phyloP scores from a whole-genome alignment of 1,140 invertebrate species.

The Brachionus calyciflorus region DNA sequence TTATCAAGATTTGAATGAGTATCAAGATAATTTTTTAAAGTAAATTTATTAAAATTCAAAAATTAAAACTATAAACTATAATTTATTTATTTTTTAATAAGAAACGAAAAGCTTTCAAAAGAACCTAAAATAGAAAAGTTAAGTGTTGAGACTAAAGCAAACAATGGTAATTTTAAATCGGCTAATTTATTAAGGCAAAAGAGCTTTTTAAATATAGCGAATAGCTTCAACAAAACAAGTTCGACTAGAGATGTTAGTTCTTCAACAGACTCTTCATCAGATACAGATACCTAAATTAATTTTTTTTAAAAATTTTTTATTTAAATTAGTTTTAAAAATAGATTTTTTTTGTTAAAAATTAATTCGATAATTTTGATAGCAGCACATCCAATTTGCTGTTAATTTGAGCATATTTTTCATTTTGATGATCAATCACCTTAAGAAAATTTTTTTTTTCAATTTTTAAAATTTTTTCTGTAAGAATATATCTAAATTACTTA shows the following conservation, averaged over 20 bases:
- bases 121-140: background rate
- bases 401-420: background rate
- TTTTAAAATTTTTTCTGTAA: no score
- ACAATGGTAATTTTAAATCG: background rate
- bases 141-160: background rate
- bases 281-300: slow-evolving; percentile 19
- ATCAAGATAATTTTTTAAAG: no score
- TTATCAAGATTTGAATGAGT: no score
- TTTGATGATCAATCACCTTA: slow-evolving; percentile 3
- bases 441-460: slow-evolving; percentile 8
- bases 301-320: background rate
- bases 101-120: background rate
- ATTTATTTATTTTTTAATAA: no score
- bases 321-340: background rate
- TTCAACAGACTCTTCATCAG: background rate
- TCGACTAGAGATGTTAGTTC: background rate
- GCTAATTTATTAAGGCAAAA: slow-evolving; percentile 4
- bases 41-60: no score
- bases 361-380: background rate
- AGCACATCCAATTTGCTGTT: background rate
- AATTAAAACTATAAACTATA: no score
- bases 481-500: no score
- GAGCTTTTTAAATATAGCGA: background rate
- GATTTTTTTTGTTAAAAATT: background rate
- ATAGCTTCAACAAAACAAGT: background rate